A percentile compares a stretch with the other conserved stretches of the same genome.
Conservation (phyloP, 2,113 vertebrate genomes). For the Syrrhaptes paradoxus region DNA sequence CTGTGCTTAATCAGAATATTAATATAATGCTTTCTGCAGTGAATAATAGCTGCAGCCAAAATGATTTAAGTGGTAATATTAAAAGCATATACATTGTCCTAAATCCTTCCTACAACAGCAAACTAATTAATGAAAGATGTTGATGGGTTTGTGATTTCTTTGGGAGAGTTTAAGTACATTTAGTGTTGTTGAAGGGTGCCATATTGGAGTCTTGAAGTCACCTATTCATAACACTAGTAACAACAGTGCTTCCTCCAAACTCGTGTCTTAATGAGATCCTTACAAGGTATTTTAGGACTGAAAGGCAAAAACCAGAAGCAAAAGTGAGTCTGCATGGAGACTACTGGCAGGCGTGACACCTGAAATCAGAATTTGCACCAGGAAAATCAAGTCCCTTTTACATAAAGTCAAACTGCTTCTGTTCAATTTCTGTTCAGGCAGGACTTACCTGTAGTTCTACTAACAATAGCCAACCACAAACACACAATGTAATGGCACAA, state of each 20-base stretch:
- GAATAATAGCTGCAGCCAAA: neutral
- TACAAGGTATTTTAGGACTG: neutral
- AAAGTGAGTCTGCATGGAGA: neutral
- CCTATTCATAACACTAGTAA: neutral
- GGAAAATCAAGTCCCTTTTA: neutral
- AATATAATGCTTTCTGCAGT: neutral
- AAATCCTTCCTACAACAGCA: neutral
- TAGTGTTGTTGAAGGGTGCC: neutral
- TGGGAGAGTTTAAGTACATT: neutral
- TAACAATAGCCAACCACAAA: neutral
- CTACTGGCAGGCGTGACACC: neutral
- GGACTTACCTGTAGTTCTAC: neutral
- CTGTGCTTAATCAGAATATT: slow-evolving; percentile 28
- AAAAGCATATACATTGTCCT: neutral
- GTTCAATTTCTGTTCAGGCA: neutral
- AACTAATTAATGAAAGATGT: neutral
- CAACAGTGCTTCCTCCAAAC: neutral
- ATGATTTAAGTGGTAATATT: neutral
- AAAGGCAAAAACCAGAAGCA: neutral
- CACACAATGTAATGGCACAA: neutral
- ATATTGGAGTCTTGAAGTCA: neutral
- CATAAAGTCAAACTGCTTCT: neutral
- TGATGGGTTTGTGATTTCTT: neutral
- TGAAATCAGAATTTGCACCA: neutral
- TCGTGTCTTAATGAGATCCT: neutral